Percentiles rank a stretch among this genome's conserved stretches.
phyloP scores from a whole-genome alignment of 2,113 vertebrate genomes.

The Nansenia antarctica region DNA sequence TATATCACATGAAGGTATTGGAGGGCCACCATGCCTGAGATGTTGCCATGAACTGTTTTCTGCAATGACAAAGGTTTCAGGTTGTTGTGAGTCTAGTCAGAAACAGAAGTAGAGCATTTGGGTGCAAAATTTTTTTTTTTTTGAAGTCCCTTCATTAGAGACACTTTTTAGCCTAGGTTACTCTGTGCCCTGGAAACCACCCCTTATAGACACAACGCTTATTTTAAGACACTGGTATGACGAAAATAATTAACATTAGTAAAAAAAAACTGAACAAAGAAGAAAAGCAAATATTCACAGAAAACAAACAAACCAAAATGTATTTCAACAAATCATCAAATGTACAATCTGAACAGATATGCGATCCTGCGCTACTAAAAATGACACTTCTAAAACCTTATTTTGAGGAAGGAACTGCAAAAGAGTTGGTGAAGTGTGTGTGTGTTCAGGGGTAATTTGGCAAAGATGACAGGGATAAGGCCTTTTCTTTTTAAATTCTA shows the following conservation, averaged over 20 bases:
- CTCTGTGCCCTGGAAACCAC: too few relatives aligned
- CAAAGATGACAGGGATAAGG: slow-evolving; percentile 12
- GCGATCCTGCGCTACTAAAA: slow-evolving; percentile 29
- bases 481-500: slow-evolving; percentile 1
- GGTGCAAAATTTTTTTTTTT: slow-evolving; percentile 8
- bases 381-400: slow-evolving; percentile 17
- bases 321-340: neutral
- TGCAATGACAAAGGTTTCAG: neutral
- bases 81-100: neutral
- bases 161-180: neutral
- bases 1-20: neutral
- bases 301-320: slow-evolving; percentile 17
- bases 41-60: neutral
- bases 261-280: neutral
- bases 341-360: slow-evolving; percentile 3
- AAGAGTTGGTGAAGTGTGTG: slow-evolving; percentile 1
- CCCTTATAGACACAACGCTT: slow-evolving; percentile 1
- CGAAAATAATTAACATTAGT: neutral
- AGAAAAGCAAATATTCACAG: neutral
- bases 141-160: neutral
- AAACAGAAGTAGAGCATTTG: neutral
- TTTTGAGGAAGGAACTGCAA: neutral
- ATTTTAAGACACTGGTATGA: slow-evolving; percentile 11
- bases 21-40: neutral
- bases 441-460: slow-evolving; percentile 9